These are phyloP conservation scores for Caenorhabditis latens DNA, from an alignment of 1,140 invertebrate species.

Conservation along the genomic window DNA sequence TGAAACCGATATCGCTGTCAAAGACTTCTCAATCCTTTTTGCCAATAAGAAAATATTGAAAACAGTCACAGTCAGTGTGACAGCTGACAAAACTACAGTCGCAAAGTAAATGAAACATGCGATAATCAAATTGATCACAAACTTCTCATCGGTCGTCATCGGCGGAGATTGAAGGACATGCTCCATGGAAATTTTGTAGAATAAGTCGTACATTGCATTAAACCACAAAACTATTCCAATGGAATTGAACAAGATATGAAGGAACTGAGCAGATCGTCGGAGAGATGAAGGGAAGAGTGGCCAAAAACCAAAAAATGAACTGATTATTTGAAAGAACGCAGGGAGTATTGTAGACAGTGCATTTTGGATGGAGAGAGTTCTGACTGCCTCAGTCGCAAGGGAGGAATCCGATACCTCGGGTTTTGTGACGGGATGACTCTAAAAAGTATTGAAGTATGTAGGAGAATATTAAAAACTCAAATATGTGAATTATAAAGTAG, in stretches of 20 bases:
- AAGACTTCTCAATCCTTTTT: not conserved
- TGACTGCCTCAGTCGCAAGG: not conserved
- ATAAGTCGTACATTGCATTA: slow-evolving; percentile 35
- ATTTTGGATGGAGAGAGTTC: slow-evolving; percentile 19
- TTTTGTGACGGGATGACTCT: not conserved
- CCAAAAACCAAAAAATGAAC: slow-evolving; percentile 30
- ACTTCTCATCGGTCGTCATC: not conserved
- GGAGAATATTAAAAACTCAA: not conserved
- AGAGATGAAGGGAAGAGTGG: slow-evolving; percentile 4
- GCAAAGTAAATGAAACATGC: slow-evolving; percentile 39
- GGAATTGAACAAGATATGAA: slow-evolving; percentile 15
- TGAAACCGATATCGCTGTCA: slow-evolving; percentile 13
- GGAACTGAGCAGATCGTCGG: not conserved
- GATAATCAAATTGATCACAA: slow-evolving; percentile 27
- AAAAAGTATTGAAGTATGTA: not conserved
- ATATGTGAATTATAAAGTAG: not conserved
- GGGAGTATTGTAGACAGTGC: slow-evolving; percentile 29
- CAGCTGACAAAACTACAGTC: slow-evolving; percentile 15
- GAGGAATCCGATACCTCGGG: not conserved
- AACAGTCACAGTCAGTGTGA: slow-evolving; percentile 4
- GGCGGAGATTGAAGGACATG: slow-evolving; percentile 19
- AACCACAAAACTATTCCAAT: slow-evolving; percentile 7
- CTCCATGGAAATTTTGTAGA: slow-evolving; percentile 32
- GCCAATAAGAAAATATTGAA: not conserved
- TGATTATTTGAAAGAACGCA: slow-evolving; percentile 27